phyloP scores from a whole-genome alignment of 2,797 vertebrate species.

The Aldrovandia affinis region DNA sequence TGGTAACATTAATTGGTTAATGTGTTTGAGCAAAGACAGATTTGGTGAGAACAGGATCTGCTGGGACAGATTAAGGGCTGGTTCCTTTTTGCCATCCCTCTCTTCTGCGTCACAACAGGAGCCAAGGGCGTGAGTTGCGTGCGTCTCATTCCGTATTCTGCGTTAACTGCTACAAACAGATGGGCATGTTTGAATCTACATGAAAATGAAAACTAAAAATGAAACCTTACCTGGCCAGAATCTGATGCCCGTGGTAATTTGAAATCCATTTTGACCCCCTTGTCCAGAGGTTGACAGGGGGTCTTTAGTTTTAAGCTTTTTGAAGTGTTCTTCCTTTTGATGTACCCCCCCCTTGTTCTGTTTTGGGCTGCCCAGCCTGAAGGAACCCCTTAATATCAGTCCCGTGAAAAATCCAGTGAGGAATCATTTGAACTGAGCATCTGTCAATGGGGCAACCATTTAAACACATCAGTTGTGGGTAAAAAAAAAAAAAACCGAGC shows the following conservation, averaged over 20 bases:
- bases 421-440: conserved; percentile 81
- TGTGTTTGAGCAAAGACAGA: conserved; percentile 35
- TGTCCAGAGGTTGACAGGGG: conserved; percentile 61
- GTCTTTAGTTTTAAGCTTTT: conserved; percentile 80
- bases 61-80: conserved; percentile 61
- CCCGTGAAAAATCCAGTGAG: conserved; percentile 78
- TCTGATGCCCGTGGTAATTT: conserved; percentile 63
- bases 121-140: conserved; percentile 29
- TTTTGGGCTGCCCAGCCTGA: conserved; percentile 74
- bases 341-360: conserved; percentile 76
- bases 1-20: not conserved
- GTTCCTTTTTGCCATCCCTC: not conserved
- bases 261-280: conserved; percentile 64
- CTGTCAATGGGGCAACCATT: conserved; percentile 80
- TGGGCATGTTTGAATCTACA: conserved; percentile 70
- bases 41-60: conserved; percentile 54
- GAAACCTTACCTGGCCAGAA: conserved; percentile 65
- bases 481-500: conserved; percentile 78
- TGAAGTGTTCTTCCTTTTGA: conserved; percentile 82
- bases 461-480: conserved; percentile 83
- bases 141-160: conserved; percentile 64
- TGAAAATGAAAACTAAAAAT: conserved; percentile 70
- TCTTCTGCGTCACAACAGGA: too few species aligned
- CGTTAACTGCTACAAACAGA: conserved; percentile 58
- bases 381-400: conserved; percentile 82